phyloP scores from a whole-genome alignment of 2,888 invertebrate genomes.

The Dascillus cervinus region DNA sequence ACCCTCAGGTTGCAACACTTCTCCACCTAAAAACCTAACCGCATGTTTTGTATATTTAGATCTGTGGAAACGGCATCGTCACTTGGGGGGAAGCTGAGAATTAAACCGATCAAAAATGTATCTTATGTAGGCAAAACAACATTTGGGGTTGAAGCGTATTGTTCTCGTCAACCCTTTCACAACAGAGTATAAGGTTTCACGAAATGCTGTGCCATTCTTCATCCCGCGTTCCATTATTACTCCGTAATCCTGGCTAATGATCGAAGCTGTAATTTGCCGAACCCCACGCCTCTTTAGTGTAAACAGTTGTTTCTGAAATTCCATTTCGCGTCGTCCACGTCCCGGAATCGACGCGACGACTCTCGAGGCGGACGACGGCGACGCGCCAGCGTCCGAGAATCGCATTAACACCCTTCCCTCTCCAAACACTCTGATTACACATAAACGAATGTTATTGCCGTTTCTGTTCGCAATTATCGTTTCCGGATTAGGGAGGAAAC shows the following conservation, averaged over 20 bases:
- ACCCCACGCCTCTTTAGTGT: constrained; percentile 21
- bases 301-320: constrained; percentile 25
- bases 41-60: too few relatives aligned
- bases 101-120: too few relatives aligned
- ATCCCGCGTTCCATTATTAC: constrained; percentile 28
- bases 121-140: constrained; percentile 26
- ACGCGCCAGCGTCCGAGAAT: constrained; percentile 4
- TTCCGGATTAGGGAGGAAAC: constrained; percentile 36
- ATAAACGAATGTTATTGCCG: constrained; percentile 35
- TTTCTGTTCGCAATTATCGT: constrained; percentile 42
- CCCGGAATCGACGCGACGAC: constrained; percentile 18
- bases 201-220: constrained; percentile 25
- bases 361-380: constrained; percentile 6
- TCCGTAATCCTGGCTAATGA: constrained; percentile 32
- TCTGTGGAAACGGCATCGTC: too few relatives aligned
- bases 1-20: too few relatives aligned
- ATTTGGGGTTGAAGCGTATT: constrained; percentile 19
- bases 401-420: constrained; percentile 13
- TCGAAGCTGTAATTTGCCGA: constrained; percentile 25
- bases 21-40: too few relatives aligned
- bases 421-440: constrained; percentile 26
- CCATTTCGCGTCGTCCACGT: constrained; percentile 21
- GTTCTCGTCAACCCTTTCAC: constrained; percentile 24
- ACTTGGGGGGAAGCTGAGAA: too few relatives aligned
- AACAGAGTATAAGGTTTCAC: constrained; percentile 20